These are phyloP conservation scores for Ptiloglossa arizonensis DNA, from an alignment of 1,140 invertebrate species.

Conservation along the genomic window DNA sequence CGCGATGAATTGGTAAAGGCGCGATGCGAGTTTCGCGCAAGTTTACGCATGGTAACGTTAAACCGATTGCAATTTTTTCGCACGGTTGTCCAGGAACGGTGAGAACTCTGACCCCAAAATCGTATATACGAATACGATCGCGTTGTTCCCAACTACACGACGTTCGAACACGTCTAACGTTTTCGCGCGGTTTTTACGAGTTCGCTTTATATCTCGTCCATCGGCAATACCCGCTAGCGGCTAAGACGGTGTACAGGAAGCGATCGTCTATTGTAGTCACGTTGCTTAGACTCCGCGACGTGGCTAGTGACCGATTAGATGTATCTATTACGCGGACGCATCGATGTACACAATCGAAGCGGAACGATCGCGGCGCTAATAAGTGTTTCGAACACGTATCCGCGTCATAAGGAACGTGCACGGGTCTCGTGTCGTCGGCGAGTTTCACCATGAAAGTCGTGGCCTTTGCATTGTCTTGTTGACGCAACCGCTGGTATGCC, in stretches of 20 bases:
- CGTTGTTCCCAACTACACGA: no score
- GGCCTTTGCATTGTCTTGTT: conserved; percentile 16
- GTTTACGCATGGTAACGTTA: no score
- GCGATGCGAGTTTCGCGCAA: neutral
- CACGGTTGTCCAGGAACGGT: no score
- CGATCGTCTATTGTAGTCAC: conserved; percentile 61
- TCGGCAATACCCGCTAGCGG: neutral
- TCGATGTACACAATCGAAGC: conserved; percentile 10
- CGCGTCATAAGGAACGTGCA: conserved; percentile 13
- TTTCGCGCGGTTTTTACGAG: no score
- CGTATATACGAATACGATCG: no score
- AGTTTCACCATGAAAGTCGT: conserved; percentile 25
- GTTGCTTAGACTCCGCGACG: conserved; percentile 45
- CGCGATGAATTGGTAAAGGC: neutral
- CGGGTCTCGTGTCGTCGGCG: neutral
- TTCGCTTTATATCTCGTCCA: neutral
- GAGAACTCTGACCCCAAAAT: no score
- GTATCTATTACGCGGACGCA: conserved; percentile 55
- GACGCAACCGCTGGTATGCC: neutral
- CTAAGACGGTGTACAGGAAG: conserved; percentile 46
- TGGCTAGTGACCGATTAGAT: conserved; percentile 63
- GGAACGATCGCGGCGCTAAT: conserved; percentile 12
- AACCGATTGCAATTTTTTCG: no score
- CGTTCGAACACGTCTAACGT: no score
- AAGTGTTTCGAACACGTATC: conserved; percentile 22